These are phyloP conservation scores for Gibbula magus DNA, from an alignment of 2,888 invertebrate species.

Conservation along the genomic window DNA sequence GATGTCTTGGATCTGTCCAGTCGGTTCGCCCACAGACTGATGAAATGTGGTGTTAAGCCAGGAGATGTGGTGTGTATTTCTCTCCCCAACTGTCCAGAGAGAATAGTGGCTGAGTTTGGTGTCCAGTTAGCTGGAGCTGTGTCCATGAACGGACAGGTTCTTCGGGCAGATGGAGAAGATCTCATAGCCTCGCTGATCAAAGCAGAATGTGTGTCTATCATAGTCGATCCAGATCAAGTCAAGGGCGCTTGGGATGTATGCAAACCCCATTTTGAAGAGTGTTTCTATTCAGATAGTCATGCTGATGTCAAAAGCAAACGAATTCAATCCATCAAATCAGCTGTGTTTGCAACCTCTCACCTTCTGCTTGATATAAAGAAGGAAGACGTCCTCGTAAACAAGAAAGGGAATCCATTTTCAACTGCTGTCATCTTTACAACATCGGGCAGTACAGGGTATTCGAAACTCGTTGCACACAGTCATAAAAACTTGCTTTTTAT, in stretches of 20 bases:
- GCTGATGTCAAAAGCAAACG: background rate
- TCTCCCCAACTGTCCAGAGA: background rate
- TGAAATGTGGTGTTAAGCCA: background rate
- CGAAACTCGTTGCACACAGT: constrained; percentile 36
- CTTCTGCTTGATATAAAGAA: background rate
- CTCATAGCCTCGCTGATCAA: background rate
- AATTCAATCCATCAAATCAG: background rate
- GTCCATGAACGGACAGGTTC: background rate
- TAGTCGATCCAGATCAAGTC: background rate
- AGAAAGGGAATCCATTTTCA: constrained; percentile 17
- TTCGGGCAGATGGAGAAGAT: background rate
- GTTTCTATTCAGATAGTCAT: no score
- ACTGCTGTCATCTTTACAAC: constrained; percentile 38
- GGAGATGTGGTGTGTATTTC: constrained; percentile 7
- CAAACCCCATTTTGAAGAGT: no score
- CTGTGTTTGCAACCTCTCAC: background rate
- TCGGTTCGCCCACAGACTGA: background rate
- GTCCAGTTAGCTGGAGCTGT: background rate
- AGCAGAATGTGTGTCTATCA: background rate
- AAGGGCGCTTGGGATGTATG: background rate
- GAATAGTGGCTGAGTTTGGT: background rate
- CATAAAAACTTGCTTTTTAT: constrained; percentile 34
- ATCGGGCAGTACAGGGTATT: constrained; percentile 43
- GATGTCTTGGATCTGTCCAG: background rate
- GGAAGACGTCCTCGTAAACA: background rate